Evolutionary conservation across 2,113 vertebrate species (phyloP).

Genomic region (Dendrocopos noguchii): DNA sequence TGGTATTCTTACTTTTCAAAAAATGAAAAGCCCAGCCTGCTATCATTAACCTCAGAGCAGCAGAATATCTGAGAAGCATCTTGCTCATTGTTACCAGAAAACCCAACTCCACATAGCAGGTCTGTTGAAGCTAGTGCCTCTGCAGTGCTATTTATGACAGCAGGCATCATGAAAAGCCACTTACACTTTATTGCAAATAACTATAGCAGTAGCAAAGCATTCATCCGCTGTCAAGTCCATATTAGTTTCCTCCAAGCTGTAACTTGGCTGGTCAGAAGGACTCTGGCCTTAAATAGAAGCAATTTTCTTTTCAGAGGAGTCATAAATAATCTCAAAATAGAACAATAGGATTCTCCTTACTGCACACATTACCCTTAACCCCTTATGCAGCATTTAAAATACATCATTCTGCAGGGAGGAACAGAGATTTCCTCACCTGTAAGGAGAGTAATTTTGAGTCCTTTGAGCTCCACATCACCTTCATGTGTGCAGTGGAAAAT

Average conservation of each 20-base stretch:
- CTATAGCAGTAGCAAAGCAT: not conserved
- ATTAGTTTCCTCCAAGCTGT: not conserved
- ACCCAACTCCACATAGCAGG: not conserved
- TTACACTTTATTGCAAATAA: not conserved
- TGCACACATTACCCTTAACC: not conserved
- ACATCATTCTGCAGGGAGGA: not conserved
- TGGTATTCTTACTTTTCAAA: not conserved
- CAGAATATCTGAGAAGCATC: not conserved
- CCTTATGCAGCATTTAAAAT: not conserved
- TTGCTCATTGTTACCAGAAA: not conserved
- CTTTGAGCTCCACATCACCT: not conserved
- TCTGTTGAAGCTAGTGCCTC: not conserved
- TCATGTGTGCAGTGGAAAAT: not conserved
- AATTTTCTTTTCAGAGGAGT: not conserved
- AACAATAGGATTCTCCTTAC: not conserved
- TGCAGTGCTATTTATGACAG: not conserved
- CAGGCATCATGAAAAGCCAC: not conserved
- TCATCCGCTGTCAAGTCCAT: not conserved
- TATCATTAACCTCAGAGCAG: not conserved
- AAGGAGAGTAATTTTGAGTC: not conserved
- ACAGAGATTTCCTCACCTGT: not conserved
- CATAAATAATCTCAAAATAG: not conserved
- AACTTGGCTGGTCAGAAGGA: not conserved
- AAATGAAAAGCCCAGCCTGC: not conserved
- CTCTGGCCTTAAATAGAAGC: not conserved